Evolutionary conservation across 35 echinoderm and acorn worm genomes (phyloP).

Genomic region (Ptychodera flava): DNA sequence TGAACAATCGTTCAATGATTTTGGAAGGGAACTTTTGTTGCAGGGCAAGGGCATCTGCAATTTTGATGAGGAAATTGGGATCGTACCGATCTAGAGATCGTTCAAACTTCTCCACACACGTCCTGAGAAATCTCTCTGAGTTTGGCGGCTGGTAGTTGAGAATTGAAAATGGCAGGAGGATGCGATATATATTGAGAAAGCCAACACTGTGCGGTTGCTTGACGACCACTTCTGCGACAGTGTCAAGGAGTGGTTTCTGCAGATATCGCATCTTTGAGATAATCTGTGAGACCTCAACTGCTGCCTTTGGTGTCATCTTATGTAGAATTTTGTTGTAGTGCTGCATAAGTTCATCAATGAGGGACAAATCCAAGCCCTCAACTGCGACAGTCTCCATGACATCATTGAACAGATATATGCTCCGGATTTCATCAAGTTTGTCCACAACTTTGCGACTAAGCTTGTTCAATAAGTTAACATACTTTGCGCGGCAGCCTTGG

Average conservation of each 20-base stretch:
- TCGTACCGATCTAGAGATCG: constrained; percentile 57
- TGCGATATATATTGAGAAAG: constrained; percentile 40
- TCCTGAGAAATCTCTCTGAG: constrained; percentile 37
- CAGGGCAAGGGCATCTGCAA: constrained; percentile 53
- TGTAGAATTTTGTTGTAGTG: constrained; percentile 34
- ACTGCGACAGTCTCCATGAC: constrained; percentile 41
- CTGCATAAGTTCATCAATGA: constrained; percentile 56
- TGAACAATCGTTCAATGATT: constrained; percentile 69
- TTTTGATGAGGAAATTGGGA: constrained; percentile 52
- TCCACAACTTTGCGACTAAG: constrained; percentile 4
- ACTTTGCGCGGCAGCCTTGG: background rate
- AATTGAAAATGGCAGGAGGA: constrained; percentile 54
- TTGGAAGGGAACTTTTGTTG: constrained; percentile 52
- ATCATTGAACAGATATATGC: constrained; percentile 52
- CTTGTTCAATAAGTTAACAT: background rate
- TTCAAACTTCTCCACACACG: constrained; percentile 47
- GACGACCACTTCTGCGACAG: constrained; percentile 46
- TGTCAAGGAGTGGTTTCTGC: constrained; percentile 51
- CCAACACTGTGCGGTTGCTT: constrained; percentile 60
- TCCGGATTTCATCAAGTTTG: constrained; percentile 46
- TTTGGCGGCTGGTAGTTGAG: constrained; percentile 69
- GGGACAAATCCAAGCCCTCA: constrained; percentile 38
- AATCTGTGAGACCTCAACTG: constrained; percentile 55
- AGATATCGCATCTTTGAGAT: constrained; percentile 52
- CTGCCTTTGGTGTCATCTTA: constrained; percentile 45